phyloP scores from a whole-genome alignment of 2,888 invertebrate species.

The Beris morrisii region DNA sequence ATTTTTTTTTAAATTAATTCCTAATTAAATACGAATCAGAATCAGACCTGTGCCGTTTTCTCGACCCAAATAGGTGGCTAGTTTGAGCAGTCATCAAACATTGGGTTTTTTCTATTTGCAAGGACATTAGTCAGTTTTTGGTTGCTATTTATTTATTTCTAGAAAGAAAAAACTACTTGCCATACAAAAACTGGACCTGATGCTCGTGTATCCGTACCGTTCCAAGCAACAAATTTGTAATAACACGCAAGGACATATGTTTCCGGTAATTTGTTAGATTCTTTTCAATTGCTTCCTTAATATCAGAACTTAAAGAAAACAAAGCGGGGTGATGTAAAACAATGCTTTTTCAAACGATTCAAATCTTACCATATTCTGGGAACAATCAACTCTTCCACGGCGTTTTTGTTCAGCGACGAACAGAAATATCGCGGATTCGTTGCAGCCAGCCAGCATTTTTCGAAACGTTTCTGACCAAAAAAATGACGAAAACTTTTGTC shows the following conservation, averaged over 20 bases:
- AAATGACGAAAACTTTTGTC: not conserved
- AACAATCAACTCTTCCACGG: constrained; percentile 45
- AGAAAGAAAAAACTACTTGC: constrained; percentile 42
- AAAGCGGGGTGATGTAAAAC: too few species aligned
- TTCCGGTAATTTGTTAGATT: constrained; percentile 25
- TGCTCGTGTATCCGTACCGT: constrained; percentile 45
- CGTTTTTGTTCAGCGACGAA: constrained; percentile 33
- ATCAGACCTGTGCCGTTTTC: too few species aligned
- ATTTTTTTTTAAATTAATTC: too few species aligned
- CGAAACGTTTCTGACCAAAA: constrained; percentile 19
- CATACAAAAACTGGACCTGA: constrained; percentile 47
- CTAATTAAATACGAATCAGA: too few species aligned
- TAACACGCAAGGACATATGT: constrained; percentile 44
- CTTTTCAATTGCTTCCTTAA: constrained; percentile 33
- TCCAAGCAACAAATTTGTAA: constrained; percentile 44
- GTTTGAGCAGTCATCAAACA: not conserved
- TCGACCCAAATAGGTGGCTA: not conserved
- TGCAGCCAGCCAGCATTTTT: constrained; percentile 47
- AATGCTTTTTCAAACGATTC: too few species aligned
- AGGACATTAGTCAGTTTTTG: not conserved
- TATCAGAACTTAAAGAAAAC: not conserved
- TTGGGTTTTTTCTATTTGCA: not conserved
- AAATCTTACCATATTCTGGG: constrained; percentile 46
- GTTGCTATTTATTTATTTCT: not conserved
- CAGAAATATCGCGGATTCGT: constrained; percentile 40